These are phyloP conservation scores for Cochlearius cochlearius DNA, from an alignment of 2,113 vertebrate species.

Conservation along the genomic window DNA sequence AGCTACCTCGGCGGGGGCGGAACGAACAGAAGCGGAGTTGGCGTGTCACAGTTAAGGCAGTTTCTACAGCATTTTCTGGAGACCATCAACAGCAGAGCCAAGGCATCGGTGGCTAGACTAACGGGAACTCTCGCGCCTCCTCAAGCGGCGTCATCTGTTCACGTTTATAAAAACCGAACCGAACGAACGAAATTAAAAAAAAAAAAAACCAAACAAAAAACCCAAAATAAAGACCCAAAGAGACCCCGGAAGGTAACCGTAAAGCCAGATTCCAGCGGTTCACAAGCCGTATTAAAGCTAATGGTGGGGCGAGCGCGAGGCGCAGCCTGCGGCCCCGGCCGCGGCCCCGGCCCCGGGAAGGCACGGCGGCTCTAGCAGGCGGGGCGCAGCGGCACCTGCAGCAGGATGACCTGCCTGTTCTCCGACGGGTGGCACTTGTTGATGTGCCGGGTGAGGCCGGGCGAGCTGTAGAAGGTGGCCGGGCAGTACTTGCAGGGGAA, in stretches of 20 bases:
- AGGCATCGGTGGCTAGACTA: constrained; percentile 98
- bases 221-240: background rate
- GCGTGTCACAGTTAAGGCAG: constrained; percentile 88
- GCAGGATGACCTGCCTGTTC: constrained; percentile 97
- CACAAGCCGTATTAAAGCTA: constrained; percentile 93
- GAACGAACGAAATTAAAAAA: background rate
- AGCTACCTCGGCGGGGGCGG: constrained; percentile 75
- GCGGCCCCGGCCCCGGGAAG: background rate
- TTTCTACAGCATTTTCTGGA: constrained; percentile 87
- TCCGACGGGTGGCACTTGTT: constrained; percentile 99
- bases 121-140: constrained; percentile 76
- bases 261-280: constrained; percentile 85
- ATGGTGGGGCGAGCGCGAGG: constrained; percentile 21
- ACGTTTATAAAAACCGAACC: constrained; percentile 44
- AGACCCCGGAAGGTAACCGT: constrained; percentile 52
- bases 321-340: background rate
- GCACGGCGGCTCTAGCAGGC: constrained; percentile 86
- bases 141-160: constrained; percentile 78
- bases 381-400: constrained; percentile 96
- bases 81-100: constrained; percentile 85
- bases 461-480: constrained; percentile 98
- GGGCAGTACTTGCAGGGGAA: constrained; percentile 99
- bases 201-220: background rate
- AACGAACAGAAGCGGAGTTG: constrained; percentile 70
- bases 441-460: constrained; percentile 97